These are phyloP conservation scores for Metacarcinus magister DNA, from an alignment of 2,888 invertebrate species.

Conservation along the genomic window DNA sequence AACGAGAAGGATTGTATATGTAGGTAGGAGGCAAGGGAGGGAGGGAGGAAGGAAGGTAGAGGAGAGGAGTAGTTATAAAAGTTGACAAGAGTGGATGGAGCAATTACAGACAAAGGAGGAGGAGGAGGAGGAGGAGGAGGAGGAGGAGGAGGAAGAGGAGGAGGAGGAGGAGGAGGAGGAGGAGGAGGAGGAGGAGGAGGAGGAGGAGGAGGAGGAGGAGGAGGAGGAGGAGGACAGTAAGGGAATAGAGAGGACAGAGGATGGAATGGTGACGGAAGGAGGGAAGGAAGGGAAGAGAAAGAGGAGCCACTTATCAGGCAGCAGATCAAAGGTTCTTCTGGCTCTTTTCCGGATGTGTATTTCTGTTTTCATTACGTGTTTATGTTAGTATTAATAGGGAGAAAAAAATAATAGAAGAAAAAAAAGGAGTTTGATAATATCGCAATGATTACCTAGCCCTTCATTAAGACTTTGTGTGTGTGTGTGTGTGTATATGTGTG, in stretches of 20 bases:
- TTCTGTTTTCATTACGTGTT: too few relatives aligned
- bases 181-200: background rate
- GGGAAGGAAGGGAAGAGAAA: background rate
- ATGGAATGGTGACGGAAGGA: background rate
- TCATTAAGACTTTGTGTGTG: background rate
- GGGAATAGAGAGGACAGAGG: background rate
- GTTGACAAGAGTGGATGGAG: background rate
- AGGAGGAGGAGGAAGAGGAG: background rate
- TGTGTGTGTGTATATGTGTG: slow-evolving; percentile 1
- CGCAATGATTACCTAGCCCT: background rate
- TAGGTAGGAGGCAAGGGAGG: background rate
- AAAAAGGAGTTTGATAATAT: background rate
- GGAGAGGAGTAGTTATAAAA: background rate
- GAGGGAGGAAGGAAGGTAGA: background rate
- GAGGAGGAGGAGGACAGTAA: background rate
- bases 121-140: background rate
- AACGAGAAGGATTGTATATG: background rate
- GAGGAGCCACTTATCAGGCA: too few relatives aligned
- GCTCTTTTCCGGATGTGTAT: too few relatives aligned
- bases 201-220: background rate
- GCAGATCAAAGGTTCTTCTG: too few relatives aligned
- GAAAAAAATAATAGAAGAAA: background rate
- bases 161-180: background rate
- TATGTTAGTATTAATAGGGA: background rate
- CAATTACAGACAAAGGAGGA: background rate